These are phyloP conservation scores for Mythimna vitellina DNA, from an alignment of 2,888 invertebrate genomes.

Conservation along the genomic window DNA sequence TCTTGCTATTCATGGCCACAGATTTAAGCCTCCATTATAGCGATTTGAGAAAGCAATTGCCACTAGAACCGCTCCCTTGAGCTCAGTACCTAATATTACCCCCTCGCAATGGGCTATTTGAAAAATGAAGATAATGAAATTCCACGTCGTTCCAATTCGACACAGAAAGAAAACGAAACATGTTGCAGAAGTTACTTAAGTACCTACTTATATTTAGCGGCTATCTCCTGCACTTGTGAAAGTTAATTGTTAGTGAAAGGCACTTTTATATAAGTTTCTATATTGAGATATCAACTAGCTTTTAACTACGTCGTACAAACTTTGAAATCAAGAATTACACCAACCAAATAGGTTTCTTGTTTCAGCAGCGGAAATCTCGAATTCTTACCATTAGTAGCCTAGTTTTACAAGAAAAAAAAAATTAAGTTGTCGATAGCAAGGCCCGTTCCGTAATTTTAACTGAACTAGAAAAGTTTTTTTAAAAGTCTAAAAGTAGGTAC, in stretches of 20 bases:
- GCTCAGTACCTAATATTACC: conserved; percentile 43
- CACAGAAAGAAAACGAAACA: conserved; percentile 39
- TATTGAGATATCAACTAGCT: conserved; percentile 4
- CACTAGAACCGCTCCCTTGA: conserved; percentile 31
- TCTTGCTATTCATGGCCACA: conserved; percentile 28
- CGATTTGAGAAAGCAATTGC: conserved; percentile 45
- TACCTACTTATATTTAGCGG: conserved; percentile 8
- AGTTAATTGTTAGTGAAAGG: conserved; percentile 35
- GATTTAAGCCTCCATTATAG: conserved; percentile 32
- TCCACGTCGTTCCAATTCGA: conserved; percentile 44
- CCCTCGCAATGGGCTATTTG: conserved; percentile 47
- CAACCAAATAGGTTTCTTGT: conserved; percentile 1
- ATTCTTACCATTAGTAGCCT: conserved; percentile 12
- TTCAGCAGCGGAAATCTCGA: conserved; percentile 15
- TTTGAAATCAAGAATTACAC: conserved; percentile 16
- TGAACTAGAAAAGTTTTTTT: background rate
- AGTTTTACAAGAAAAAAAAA: conserved; percentile 5
- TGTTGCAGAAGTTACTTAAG: conserved; percentile 6
- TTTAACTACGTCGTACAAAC: conserved; percentile 15
- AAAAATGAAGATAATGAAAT: conserved; percentile 58
- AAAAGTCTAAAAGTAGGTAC: background rate
- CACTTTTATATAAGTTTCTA: conserved; percentile 20
- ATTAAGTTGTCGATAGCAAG: background rate
- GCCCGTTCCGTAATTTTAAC: background rate
- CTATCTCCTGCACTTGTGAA: conserved; percentile 19